Percentiles rank a stretch among this genome's conserved stretches.
Evolutionary conservation across 2,113 vertebrate species (phyloP).

Genomic region (Dicentrarchus labrax): DNA sequence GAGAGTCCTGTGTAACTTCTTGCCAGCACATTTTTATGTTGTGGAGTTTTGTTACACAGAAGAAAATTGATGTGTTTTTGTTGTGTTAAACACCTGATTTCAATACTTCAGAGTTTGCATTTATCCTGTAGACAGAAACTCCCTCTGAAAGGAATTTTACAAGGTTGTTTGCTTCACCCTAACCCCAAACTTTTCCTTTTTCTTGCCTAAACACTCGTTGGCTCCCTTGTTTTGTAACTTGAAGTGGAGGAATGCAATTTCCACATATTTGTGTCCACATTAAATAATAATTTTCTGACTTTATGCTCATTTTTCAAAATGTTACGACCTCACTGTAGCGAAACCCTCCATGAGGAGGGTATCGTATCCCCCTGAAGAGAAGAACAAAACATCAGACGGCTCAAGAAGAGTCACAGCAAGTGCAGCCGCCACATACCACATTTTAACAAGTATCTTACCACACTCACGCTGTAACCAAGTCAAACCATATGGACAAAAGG

Average conservation of each 20-base stretch:
- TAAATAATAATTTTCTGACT: conserved; percentile 11
- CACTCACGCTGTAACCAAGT: conserved; percentile 90
- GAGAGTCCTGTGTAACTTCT: neutral
- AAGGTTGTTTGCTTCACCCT: neutral
- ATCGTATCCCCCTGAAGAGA: conserved; percentile 38
- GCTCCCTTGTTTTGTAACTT: neutral
- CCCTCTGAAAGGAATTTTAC: neutral
- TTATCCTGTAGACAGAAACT: neutral
- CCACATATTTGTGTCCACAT: conserved; percentile 6
- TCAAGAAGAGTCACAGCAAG: conserved; percentile 82
- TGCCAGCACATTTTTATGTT: conserved; percentile 37
- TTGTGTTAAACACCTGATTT: conserved; percentile 9
- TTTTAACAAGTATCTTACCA: conserved; percentile 89
- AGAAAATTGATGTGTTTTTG: neutral
- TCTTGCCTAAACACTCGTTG: neutral
- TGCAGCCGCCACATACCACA: conserved; percentile 85
- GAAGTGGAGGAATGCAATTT: neutral
- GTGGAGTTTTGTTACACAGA: conserved; percentile 33
- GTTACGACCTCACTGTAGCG: conserved; percentile 30
- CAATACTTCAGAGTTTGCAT: rapidly evolving
- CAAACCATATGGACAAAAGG: conserved; percentile 89
- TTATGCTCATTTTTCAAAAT: conserved; percentile 42
- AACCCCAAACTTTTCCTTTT: rapidly evolving
- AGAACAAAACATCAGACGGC: conserved; percentile 78
- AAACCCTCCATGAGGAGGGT: conserved; percentile 25